A percentile compares a stretch with the other conserved stretches of the same genome.
phyloP scores from a whole-genome alignment of 23 tunicate genomes.

The Clavelina lepadiformis region DNA sequence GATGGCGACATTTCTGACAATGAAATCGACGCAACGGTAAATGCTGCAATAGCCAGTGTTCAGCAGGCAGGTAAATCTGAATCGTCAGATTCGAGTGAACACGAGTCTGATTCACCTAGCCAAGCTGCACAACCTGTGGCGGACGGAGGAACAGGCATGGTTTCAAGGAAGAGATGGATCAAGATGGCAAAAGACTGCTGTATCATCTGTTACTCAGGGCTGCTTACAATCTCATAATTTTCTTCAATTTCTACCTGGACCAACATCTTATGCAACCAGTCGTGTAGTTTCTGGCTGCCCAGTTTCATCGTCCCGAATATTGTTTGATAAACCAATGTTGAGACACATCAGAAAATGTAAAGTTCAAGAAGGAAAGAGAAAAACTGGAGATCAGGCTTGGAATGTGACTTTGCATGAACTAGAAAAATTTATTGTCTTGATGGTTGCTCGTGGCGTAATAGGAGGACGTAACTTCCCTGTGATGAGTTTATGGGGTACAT shows the following conservation, averaged over 20 bases:
- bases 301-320: conserved; percentile 17
- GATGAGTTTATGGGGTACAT: conserved; percentile 4
- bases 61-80: conserved; percentile 3
- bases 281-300: conserved; percentile 18
- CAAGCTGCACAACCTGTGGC: conserved; percentile 21
- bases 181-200: conserved; percentile 22
- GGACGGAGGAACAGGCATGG: background rate
- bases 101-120: conserved; percentile 13
- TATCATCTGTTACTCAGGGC: conserved; percentile 17
- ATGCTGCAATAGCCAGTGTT: conserved; percentile 21
- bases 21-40: conserved; percentile 17
- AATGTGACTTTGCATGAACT: conserved; percentile 7
- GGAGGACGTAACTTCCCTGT: conserved; percentile 22
- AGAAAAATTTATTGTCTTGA: conserved; percentile 16
- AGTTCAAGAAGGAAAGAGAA: conserved; percentile 12
- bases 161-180: conserved; percentile 12
- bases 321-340: conserved; percentile 18
- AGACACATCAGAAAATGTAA: conserved; percentile 15
- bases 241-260: conserved; percentile 6
- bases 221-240: conserved; percentile 5
- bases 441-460: conserved; percentile 19
- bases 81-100: conserved; percentile 11
- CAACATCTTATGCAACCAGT: conserved; percentile 9
- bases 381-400: conserved; percentile 25
- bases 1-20: conserved; percentile 17